Base-by-base conservation (phyloP, 2,113 vertebrate species). In the Eretmochelys imbricata region DNA sequence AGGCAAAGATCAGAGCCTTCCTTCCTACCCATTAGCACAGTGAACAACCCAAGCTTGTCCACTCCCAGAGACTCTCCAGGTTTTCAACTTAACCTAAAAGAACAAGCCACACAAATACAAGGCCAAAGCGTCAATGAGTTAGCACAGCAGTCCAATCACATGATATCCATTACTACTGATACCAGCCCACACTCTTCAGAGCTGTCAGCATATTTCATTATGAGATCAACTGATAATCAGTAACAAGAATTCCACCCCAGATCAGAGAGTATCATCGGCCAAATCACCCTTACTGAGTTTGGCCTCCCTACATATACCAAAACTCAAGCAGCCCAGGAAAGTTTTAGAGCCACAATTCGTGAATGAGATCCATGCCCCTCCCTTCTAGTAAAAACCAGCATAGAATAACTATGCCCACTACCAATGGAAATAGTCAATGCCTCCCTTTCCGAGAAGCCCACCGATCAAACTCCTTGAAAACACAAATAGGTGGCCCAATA, bases 401-500 rank as follows among this genome's bases (percentile, higher is more conserved):
- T n/a, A n/a, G 8, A 69, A 35, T 69, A 69, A n/a, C 7, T 27
- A 59, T n/a, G 35, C 35, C 35, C 65, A 19, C 31, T n/a, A 69
- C 8, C 35, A 69, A 20, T 19, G 8, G 35, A 69, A 69, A 35
- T 35, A 35, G 59, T 85, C 80, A 94, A 31, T 0, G 4, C 24
- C 31, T 93, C 78, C 62, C 80, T 17, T 69, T 88, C 80, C 49
- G 25, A 81, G 81, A 92, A 92, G 17, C 53, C 79, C 25, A 62
- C 19, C 87, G 90, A 69, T 75, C 62, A 62, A 93, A 95, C 93
- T 3, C 88, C 29, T 82, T n/a, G 62, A 69, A 80, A 90, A 24
- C 16, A 11, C 51, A 85, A 85, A 78, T 53, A 94, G 27, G 72
- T 69, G 55, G 62, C 19, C 50, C 38, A 75, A 13, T 80, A 51